Conservation (phyloP, 2,888 invertebrate species). For the Polyploca ridens region DNA sequence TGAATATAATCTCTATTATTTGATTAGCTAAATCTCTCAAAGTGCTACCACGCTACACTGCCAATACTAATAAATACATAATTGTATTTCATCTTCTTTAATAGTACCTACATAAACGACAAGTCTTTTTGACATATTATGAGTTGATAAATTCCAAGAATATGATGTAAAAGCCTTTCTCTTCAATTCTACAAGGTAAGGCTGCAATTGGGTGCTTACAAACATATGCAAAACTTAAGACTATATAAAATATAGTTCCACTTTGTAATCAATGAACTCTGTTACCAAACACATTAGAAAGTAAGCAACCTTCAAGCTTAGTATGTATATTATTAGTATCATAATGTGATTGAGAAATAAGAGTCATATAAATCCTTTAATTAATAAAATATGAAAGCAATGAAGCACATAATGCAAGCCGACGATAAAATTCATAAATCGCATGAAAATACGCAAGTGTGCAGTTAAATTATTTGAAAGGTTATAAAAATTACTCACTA, state of each 20-base stretch:
- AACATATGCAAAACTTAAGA: not conserved
- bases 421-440: not conserved
- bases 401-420: not conserved
- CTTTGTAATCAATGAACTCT: not conserved
- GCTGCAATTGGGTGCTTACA: too few relatives aligned
- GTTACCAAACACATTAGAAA: not conserved
- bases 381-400: not conserved
- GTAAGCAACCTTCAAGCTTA: not conserved
- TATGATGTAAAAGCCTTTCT: too few relatives aligned
- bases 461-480: slow-evolving; percentile 36
- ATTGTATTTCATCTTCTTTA: too few relatives aligned
- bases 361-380: not conserved
- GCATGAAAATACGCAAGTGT: slow-evolving; percentile 12
- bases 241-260: not conserved
- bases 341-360: not conserved
- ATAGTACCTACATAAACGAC: too few relatives aligned
- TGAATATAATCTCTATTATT: too few relatives aligned
- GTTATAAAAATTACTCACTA: slow-evolving; percentile 67
- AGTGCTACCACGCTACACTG: too few relatives aligned
- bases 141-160: too few relatives aligned
- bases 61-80: too few relatives aligned
- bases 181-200: too few relatives aligned
- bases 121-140: too few relatives aligned
- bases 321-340: not conserved
- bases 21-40: too few relatives aligned